Base-by-base conservation (phyloP, 2,888 invertebrate genomes). In the Sacculina carcini region DNA sequence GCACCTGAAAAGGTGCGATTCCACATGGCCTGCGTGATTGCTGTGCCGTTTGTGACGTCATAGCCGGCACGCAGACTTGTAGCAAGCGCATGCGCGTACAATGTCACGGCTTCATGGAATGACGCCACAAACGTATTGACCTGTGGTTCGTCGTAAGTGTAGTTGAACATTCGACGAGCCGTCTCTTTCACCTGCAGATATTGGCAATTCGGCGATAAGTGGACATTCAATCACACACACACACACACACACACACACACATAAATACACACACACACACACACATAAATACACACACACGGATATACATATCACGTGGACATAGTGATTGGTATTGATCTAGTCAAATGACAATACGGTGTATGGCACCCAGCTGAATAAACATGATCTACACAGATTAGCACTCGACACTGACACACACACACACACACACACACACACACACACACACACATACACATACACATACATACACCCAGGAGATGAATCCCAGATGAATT, bases 71-170 rank as follows among this genome's bases (percentile, higher is more conserved):
- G 63, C 39, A 92, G 69, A 24, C 86, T 86, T 58, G 87, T 82
- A 62, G 89, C 90, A 7, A 96, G 69, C 0, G 90, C 90, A 52
- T 83, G 72, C 0, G 89, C 84, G 65, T 92, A 96, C 34, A 98
- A 74, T 0, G 94, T 71, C 12, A 96, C 86, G 0, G 92, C 92
- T 62, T 98, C 94, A 66, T 92, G 90, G 67, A 96, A 87, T 2
- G 92, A 89, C 1, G 85, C 84, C 50, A 89, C 87, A 66, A 86
- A 89, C 34, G 85, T 83, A 55, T 87, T 87, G 38, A 90, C 83
- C 58, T 83, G 75, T 57, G 77, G 76, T 50, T 73, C 75, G 58
- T 77, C 76, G 51, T 60, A 61, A 1, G 59, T 61, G 54, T 64
- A 67, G 50, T 61, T 61, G 56, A 65, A 67, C 47, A 63, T 58